Conservation (phyloP, 2,888 invertebrate genomes). For the Oscheius sp. region DNA sequence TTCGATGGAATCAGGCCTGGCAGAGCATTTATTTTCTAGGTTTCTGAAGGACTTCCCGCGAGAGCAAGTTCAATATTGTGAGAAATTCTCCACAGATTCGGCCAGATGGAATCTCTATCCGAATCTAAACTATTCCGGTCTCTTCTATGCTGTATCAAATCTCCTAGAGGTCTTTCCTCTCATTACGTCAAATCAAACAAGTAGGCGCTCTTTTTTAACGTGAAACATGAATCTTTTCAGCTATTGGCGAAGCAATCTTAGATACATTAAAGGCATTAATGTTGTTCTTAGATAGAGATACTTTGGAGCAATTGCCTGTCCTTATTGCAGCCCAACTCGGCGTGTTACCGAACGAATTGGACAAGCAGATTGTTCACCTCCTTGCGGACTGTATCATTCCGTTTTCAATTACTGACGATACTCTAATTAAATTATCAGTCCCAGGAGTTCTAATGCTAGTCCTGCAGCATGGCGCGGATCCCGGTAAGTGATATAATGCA, state of each 20-base stretch:
- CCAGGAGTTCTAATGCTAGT: conserved; percentile 91
- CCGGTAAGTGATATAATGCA: conserved; percentile 77
- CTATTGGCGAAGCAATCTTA: conserved; percentile 89
- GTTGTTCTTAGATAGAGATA: conserved; percentile 93
- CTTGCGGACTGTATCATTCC: conserved; percentile 94
- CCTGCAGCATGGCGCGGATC: conserved; percentile 91
- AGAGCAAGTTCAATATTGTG: conserved; percentile 57
- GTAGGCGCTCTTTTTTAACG: conserved; percentile 45
- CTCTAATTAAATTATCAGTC: conserved; percentile 56
- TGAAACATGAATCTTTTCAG: conserved; percentile 74
- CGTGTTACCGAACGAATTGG: conserved; percentile 86
- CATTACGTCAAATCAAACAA: conserved; percentile 81
- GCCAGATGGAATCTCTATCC: conserved; percentile 88
- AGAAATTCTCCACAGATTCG: conserved; percentile 74
- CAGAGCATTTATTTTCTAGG: conserved; percentile 78
- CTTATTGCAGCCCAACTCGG: conserved; percentile 91
- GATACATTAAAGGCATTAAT: conserved; percentile 92
- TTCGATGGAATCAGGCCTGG: too few species aligned
- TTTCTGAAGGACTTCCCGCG: conserved; percentile 88
- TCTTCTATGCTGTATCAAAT: conserved; percentile 88
- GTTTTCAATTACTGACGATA: conserved; percentile 80
- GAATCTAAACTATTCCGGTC: conserved; percentile 92
- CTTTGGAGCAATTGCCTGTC: conserved; percentile 93
- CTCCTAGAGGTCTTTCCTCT: conserved; percentile 91
- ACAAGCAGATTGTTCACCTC: conserved; percentile 90